Evolutionary conservation across 2,113 vertebrate species (phyloP), one percentile per base, ranked within the genome.

Genomic region (Takifugu flavidus): DNA sequence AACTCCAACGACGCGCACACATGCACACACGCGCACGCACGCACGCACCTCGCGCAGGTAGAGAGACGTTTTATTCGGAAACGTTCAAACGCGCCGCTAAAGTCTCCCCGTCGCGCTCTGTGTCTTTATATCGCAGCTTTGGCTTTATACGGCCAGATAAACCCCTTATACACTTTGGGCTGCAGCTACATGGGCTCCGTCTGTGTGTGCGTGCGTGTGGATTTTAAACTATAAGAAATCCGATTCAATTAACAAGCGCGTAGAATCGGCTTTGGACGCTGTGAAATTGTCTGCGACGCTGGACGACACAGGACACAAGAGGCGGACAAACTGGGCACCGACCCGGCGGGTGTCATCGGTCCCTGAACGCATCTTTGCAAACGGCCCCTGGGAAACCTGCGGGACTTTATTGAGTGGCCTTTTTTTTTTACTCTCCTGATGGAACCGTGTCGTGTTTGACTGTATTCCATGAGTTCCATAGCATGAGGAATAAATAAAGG

Each of bases 221-320:
- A 90, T 89, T 91, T 88, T 80, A 89, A 91, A 90, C 84, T 89
- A 88, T 87, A 91, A 92, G 89, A 92, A 92, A 92, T 90, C 89
- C 89, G 88, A 91, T 91, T 92, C 89, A 88, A 89, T 91, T 90
- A 90, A 90, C 91, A 86, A 86, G 89, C 86, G 81, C 87, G 82
- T 79, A 90, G 89, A 91, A 91, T 91, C 90, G 88, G 88, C 82
- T 91, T 91, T 92, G 83, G 88, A 89, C 80, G 74, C 86, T 75
- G 84, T 84, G 83, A 82, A 88, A 86, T 80, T 77, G 86, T 85
- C 80, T 70, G 75, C 56, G 14, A 58, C 58, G 49, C 74, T 73
- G 65, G 79, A 82, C 59, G 68, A 49, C 59, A 69, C 66, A 78
- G 65, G 65, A 56, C 66, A 54, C 43, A 53, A 12, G 12, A 20